phyloP scores from a whole-genome alignment of 2,113 vertebrate species.

The Melanostigma gelatinosum region DNA sequence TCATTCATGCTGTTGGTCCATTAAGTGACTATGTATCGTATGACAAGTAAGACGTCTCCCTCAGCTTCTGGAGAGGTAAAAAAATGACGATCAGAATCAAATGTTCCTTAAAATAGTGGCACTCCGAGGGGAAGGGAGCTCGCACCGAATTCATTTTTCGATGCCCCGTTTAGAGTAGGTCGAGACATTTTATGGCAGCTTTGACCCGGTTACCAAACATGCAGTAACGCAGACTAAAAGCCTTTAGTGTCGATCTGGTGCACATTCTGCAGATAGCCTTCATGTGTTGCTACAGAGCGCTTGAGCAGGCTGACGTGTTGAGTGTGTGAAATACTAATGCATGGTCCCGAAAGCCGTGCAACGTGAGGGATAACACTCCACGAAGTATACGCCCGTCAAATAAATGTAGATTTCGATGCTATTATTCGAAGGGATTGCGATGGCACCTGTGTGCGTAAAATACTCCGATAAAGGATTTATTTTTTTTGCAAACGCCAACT shows the following conservation, averaged over 20 bases:
- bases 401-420: neutral
- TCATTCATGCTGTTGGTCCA: neutral
- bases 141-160: neutral
- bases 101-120: constrained; percentile 24
- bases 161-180: neutral
- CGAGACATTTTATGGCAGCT: neutral
- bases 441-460: constrained; percentile 42
- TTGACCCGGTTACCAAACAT: neutral
- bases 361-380: neutral
- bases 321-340: constrained; percentile 23
- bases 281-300: constrained; percentile 4
- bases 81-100: constrained; percentile 34
- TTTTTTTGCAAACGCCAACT: neutral
- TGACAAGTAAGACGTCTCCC: neutral
- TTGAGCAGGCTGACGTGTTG: constrained; percentile 10
- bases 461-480: neutral
- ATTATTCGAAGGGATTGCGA: neutral
- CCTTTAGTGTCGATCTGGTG: constrained; percentile 17
- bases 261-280: constrained; percentile 21
- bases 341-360: neutral
- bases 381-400: neutral
- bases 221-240: constrained; percentile 1
- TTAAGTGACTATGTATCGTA: neutral
- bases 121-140: constrained; percentile 1
- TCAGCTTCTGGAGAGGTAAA: neutral